Evolutionary conservation across 1,140 invertebrate genomes (phyloP).

Genomic region (Manduca sexta): DNA sequence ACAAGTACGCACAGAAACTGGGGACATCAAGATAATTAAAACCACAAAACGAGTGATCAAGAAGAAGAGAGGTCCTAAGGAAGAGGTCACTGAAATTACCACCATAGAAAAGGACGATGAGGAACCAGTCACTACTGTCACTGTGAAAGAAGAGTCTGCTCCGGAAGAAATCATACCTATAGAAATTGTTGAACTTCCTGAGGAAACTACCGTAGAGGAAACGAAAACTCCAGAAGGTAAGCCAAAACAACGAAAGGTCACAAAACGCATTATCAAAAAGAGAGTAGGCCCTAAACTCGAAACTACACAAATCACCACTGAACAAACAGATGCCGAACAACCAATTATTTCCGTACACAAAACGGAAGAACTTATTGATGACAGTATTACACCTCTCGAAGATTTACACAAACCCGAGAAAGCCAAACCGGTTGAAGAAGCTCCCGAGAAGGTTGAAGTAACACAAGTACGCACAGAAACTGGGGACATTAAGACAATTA

Average conservation of each 20-base stretch:
- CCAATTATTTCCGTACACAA: conserved; percentile 23
- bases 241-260: conserved; percentile 23
- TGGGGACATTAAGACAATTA: conserved; percentile 4
- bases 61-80: conserved; percentile 51
- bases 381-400: conserved; percentile 1
- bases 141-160: neutral
- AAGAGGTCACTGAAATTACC: conserved; percentile 64
- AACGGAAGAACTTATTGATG: conserved; percentile 9
- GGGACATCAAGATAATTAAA: conserved; percentile 41
- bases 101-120: conserved; percentile 68
- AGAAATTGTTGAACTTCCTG: neutral
- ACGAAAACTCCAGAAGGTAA: conserved; percentile 27
- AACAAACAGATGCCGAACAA: conserved; percentile 13
- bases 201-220: conserved; percentile 18
- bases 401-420: neutral
- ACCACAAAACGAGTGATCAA: conserved; percentile 53
- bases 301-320: conserved; percentile 27
- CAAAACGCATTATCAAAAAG: conserved; percentile 34
- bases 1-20: conserved; percentile 54
- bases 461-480: conserved; percentile 12
- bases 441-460: conserved; percentile 35
- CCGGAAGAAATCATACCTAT: conserved; percentile 17
- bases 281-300: conserved; percentile 30
- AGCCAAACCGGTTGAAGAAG: conserved; percentile 34
- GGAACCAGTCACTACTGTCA: conserved; percentile 42